Evolutionary conservation across 37 sponge, comb jelly and placozoan species (phyloP), one percentile per base, ranked within the genome.

Genomic region (Tethya wilhelma): DNA sequence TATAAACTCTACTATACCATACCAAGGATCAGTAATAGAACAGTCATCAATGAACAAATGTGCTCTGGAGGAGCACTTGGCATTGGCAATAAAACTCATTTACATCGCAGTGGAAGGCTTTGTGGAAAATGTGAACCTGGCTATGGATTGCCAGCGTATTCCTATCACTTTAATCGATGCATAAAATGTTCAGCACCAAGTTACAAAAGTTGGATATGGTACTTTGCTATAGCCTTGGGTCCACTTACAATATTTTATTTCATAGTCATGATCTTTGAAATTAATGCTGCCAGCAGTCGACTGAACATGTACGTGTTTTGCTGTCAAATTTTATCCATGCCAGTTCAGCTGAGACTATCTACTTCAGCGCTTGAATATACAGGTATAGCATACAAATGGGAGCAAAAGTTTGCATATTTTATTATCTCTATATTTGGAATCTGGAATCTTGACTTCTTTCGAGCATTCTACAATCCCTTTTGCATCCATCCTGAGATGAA

Each of bases 371-470:
- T 49, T 14, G 9, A 9, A 49, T 49, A 19, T 49, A 49, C 53
- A n/a, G n/a, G n/a, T n/a, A n/a, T n/a, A 49, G 53, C 14, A 14
- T 60, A 12, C 7, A 17, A 60, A 6, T 4, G 23, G 30, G 20
- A 46, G 8, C 20, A n/a, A n/a, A n/a, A n/a, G n/a, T n/a, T n/a
- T n/a, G n/a, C n/a, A n/a, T n/a, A n/a, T n/a, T n/a, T n/a, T 23
- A 22, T 43, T 7, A 49, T 20, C 6, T 9, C 44, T 39, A 36
- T 36, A 19, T 69, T 34, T 31, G 20, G 29, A 7, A 72, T 72
- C 7, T 72, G 73, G 73, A 72, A 45, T 23, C 32, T 72, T 11
- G 73, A 72, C 20, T 69, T 69, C 43, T 69, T 69, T 36, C 33
- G 43, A 7, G 20, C 53, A 30, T 12, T 72, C 56, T 30, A 43